Conservation (phyloP, 2,113 vertebrate genomes). For the Macquaria ambigua region DNA sequence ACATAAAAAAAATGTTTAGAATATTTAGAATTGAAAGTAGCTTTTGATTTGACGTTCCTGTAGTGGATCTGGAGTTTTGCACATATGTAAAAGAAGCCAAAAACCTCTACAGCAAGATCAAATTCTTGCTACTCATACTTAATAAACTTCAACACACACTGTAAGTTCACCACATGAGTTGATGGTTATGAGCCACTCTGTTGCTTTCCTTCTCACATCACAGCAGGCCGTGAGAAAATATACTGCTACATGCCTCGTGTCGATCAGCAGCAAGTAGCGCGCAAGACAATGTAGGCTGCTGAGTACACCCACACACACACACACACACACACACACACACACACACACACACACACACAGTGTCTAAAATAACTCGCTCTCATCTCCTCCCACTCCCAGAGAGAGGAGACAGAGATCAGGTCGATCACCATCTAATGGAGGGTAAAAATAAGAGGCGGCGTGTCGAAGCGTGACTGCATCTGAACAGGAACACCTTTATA, state of each 20-base stretch:
- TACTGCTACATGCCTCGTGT: not conserved
- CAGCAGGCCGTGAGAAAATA: not conserved
- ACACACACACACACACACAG: conserved; percentile 26
- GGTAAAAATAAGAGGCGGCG: conserved; percentile 35
- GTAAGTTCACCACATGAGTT: not conserved
- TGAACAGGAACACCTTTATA: not conserved
- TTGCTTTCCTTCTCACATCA: not conserved
- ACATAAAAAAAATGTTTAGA: not conserved
- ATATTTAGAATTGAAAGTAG: not conserved
- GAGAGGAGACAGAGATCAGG: conserved; percentile 37
- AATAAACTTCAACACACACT: not conserved
- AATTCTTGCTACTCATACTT: not conserved
- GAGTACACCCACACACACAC: conserved; percentile 18
- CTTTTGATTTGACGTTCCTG: not conserved
- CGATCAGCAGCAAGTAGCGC: conserved; percentile 20
- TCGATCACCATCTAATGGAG: conserved; percentile 26
- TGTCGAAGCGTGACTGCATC: conserved; percentile 5
- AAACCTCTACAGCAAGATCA: not conserved
- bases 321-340: conserved; percentile 12
- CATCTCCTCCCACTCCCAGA: conserved; percentile 51
- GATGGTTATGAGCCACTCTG: not conserved
- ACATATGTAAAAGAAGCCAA: not conserved
- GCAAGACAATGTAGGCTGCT: conserved; percentile 19
- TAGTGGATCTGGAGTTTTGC: not conserved
- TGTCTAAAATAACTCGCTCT: conserved; percentile 56